A percentile compares a stretch with the other conserved stretches of the same genome.
phyloP scores from a whole-genome alignment of 2,797 vertebrate genomes.

The Argentina silus region DNA sequence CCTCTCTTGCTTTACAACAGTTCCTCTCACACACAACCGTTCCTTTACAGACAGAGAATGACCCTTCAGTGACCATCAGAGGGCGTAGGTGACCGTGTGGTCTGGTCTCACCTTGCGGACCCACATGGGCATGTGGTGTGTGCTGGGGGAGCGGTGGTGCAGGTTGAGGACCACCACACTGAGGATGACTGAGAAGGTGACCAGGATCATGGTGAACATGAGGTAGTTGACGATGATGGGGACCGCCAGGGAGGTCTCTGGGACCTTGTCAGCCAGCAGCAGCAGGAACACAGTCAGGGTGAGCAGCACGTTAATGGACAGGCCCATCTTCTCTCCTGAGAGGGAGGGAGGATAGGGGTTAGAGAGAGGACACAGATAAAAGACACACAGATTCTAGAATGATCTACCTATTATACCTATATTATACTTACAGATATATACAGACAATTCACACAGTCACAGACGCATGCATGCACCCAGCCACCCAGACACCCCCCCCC shows the following conservation, averaged over 20 bases:
- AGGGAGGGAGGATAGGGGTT: neutral
- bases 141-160: constrained; percentile 88
- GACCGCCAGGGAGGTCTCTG: constrained; percentile 88
- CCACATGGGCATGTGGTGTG: constrained; percentile 89
- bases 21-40: neutral
- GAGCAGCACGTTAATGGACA: constrained; percentile 91
- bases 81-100: neutral
- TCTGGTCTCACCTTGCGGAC: constrained; percentile 81
- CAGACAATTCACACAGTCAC: neutral
- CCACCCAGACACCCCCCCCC: neutral
- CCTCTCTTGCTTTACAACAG: too few species aligned
- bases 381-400: neutral
- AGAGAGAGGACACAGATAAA: neutral
- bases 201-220: constrained; percentile 92
- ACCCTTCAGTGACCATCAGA: neutral
- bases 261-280: constrained; percentile 91
- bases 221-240: constrained; percentile 93
- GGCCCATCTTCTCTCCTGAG: constrained; percentile 92
- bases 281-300: constrained; percentile 94
- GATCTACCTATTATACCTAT: neutral
- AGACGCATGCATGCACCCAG: neutral
- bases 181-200: constrained; percentile 91
- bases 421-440: neutral
- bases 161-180: constrained; percentile 91
- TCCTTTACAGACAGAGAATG: neutral